Evolutionary conservation across 2,797 vertebrate genomes (phyloP), one percentile per base, ranked within the genome.

Genomic region (Lutra lutra): DNA sequence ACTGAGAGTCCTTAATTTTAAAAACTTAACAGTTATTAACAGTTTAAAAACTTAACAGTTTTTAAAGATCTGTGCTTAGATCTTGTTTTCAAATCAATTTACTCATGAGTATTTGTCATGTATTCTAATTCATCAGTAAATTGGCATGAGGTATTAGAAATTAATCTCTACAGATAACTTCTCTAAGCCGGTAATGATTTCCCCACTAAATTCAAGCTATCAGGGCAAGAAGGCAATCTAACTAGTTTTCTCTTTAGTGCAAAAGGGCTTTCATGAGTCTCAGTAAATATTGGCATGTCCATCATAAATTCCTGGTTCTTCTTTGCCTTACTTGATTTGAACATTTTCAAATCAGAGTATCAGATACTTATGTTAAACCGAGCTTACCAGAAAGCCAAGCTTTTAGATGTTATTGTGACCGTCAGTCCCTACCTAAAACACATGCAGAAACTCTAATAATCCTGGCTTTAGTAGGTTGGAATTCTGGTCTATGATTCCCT

Each of bases 401-500:
- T 86, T 79, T 92, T 25, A 56, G 56, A 66, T 92, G 62, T 80
- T 70, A 54, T 43, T 84, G 38, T 95, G 86, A 51, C 35, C 75
- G 32, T 94, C 40, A 46, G 70, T 94, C 60, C 43, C 62, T 72
- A n/a, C 89, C 46, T 83, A 64, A 94, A 66, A 93, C 40, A 29
- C 27, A 54, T 79, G 72, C 43, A 96, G 75, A 95, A 91, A 40
- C 78, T 56, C 78, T 56, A 95, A 66, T 62, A 56, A 85, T 72
- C 14, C 48, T 87, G 25, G 27, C 79, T 96, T 86, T 40, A 72
- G 66, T 72, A 85, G 62, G 91, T 80, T 48, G 77, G 73, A 54
- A 60, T 91, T 95, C 91, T 93, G 86, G 91, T 97, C 91, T 94
- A 8, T 15, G 21, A 62, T 85, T 94, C 14, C 62, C 64, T 97